Conservation (phyloP, 2,888 invertebrate genomes). For the Drosophila limbata region DNA sequence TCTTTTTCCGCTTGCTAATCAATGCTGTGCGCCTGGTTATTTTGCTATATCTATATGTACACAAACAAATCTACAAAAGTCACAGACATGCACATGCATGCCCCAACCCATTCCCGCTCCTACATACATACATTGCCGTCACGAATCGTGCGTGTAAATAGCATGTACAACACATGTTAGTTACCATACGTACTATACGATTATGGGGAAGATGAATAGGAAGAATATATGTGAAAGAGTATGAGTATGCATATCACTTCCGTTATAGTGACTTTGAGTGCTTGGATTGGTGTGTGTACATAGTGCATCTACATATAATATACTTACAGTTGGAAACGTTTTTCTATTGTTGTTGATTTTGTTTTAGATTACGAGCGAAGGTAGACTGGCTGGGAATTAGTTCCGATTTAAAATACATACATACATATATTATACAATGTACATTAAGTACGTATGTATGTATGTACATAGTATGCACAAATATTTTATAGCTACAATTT, state of each 20-base stretch:
- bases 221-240: constrained; percentile 11
- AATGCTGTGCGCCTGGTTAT: constrained; percentile 79
- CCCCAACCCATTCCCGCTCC: constrained; percentile 10
- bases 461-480: no score
- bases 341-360: background rate
- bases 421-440: no score
- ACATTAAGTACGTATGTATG: no score
- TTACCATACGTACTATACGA: constrained; percentile 14
- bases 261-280: constrained; percentile 17
- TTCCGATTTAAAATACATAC: background rate
- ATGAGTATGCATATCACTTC: constrained; percentile 37
- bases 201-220: constrained; percentile 2
- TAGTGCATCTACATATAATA: background rate
- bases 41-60: constrained; percentile 82
- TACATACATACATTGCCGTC: constrained; percentile 16
- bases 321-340: background rate
- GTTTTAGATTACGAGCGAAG: background rate
- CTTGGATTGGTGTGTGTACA: background rate
- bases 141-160: constrained; percentile 63
- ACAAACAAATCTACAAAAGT: constrained; percentile 82
- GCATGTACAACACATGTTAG: constrained; percentile 55
- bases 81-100: constrained; percentile 72
- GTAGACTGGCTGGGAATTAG: background rate
- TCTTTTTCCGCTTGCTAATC: constrained; percentile 71
- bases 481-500: no score